These are phyloP conservation scores for Acrobasis suavella DNA, from an alignment of 2,888 invertebrate species.

Conservation along the genomic window DNA sequence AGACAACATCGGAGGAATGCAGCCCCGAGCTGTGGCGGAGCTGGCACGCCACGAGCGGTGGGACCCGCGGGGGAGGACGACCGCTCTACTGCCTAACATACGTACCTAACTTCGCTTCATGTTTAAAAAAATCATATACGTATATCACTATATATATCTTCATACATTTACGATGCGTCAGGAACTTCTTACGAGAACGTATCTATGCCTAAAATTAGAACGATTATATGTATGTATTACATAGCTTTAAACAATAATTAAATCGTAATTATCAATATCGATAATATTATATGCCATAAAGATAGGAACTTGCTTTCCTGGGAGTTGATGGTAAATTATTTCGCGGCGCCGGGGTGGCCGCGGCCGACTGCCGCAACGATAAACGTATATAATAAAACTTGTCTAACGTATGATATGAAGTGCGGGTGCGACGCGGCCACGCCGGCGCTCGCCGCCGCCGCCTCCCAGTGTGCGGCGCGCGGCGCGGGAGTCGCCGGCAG, in stretches of 20 bases:
- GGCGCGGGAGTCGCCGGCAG: slow-evolving; percentile 58
- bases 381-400: slow-evolving; percentile 81
- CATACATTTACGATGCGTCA: slow-evolving; percentile 82
- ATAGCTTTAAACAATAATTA: slow-evolving; percentile 84
- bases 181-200: slow-evolving; percentile 84
- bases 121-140: slow-evolving; percentile 82
- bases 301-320: slow-evolving; percentile 84
- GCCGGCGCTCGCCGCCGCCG: slow-evolving; percentile 70
- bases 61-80: slow-evolving; percentile 73
- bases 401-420: slow-evolving; percentile 82
- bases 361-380: slow-evolving; percentile 73
- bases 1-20: slow-evolving; percentile 5
- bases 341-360: slow-evolving; percentile 71
- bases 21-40: slow-evolving; percentile 16
- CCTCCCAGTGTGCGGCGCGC: slow-evolving; percentile 79
- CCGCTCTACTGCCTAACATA: slow-evolving; percentile 82
- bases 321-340: slow-evolving; percentile 78
- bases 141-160: slow-evolving; percentile 82
- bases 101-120: slow-evolving; percentile 80
- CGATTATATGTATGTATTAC: slow-evolving; percentile 84
- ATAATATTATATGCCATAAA: slow-evolving; percentile 84
- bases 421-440: slow-evolving; percentile 65
- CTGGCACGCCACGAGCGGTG: slow-evolving; percentile 32
- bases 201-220: slow-evolving; percentile 83
- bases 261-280: slow-evolving; percentile 84